A percentile compares a stretch with the other conserved stretches of the same genome.
Conservation (phyloP, 2,888 invertebrate genomes). For the Liopterus haemorrhoidalis region DNA sequence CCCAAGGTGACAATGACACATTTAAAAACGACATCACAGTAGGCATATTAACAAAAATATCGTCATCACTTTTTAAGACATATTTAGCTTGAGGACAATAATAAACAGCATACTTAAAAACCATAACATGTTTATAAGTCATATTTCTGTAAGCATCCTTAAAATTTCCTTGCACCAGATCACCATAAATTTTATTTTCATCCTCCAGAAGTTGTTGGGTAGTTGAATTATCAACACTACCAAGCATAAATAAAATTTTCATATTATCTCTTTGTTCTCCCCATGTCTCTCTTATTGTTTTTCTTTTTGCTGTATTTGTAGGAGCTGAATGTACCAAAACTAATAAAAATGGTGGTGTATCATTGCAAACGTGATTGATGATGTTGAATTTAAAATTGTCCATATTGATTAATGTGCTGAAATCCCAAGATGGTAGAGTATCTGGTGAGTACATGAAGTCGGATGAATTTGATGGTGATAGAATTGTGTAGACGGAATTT, state of each 20-base stretch:
- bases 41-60: conserved; percentile 66
- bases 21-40: conserved; percentile 55
- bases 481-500: conserved; percentile 10
- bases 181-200: conserved; percentile 56
- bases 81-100: conserved; percentile 61
- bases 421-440: conserved; percentile 31
- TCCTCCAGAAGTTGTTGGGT: conserved; percentile 40
- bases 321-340: conserved; percentile 67
- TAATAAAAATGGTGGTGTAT: conserved; percentile 51
- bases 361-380: conserved; percentile 45
- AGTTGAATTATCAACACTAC: conserved; percentile 46
- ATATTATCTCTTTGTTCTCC: conserved; percentile 51
- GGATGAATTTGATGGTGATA: conserved; percentile 13
- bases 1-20: conserved; percentile 54
- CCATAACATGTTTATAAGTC: conserved; percentile 80
- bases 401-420: conserved; percentile 51
- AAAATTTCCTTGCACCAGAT: conserved; percentile 72
- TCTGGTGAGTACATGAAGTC: conserved; percentile 14
- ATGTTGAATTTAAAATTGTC: conserved; percentile 57
- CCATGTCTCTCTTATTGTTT: conserved; percentile 68
- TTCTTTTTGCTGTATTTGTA: conserved; percentile 57
- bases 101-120: conserved; percentile 68
- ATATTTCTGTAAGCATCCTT: conserved; percentile 72
- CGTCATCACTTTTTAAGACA: conserved; percentile 71
- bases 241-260: conserved; percentile 63